Evolutionary conservation across 2,888 invertebrate species (phyloP).

Genomic region (Acleris cristana): DNA sequence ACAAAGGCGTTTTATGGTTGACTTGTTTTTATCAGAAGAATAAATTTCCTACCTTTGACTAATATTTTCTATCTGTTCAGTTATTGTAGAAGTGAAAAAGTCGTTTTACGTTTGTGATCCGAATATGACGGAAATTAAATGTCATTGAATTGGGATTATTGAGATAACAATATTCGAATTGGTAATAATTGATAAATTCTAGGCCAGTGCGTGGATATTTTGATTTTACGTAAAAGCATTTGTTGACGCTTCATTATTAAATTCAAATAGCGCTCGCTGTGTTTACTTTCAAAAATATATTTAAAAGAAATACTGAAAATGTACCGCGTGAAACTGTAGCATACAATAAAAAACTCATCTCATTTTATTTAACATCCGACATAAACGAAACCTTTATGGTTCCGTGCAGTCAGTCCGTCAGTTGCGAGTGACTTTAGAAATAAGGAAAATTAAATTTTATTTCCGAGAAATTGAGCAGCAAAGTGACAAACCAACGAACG

Average conservation of each 20-base stretch:
- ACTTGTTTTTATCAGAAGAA: constrained; percentile 36
- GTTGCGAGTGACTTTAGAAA: no score
- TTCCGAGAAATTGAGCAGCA: no score
- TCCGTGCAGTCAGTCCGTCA: no score
- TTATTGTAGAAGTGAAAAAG: constrained; percentile 6
- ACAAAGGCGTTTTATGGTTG: constrained; percentile 36
- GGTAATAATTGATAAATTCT: constrained; percentile 1
- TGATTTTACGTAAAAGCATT: constrained; percentile 4
- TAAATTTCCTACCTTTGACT: constrained; percentile 32
- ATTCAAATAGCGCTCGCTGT: constrained; percentile 8
- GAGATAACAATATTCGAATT: not conserved
- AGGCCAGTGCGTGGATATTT: not conserved
- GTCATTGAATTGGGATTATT: constrained; percentile 6
- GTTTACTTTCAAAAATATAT: constrained; percentile 7
- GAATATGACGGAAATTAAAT: constrained; percentile 19
- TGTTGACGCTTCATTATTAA: constrained; percentile 29
- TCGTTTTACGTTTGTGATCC: constrained; percentile 13
- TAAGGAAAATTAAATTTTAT: not conserved
- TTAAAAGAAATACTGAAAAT: not conserved
- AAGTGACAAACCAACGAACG: no score
- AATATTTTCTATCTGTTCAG: constrained; percentile 16
- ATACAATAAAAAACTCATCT: no score
- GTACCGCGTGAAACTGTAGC: no score
- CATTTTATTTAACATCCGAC: no score
- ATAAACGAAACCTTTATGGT: no score